Conservation (phyloP, 2,888 invertebrate genomes). For the Eilema griseolum region DNA sequence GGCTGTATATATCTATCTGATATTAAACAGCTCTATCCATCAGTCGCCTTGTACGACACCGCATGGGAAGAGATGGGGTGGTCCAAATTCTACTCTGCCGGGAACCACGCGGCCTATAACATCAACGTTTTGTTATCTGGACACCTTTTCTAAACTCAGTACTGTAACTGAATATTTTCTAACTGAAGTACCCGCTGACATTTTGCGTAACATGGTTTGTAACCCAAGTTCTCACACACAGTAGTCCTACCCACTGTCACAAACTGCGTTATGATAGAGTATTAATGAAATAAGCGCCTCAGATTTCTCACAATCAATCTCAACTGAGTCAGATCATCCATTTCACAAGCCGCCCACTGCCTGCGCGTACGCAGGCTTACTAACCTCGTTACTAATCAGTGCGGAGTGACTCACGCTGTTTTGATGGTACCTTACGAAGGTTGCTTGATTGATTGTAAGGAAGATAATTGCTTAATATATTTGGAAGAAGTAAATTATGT, state of each 20-base stretch:
- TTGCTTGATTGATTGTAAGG: slow-evolving; percentile 22
- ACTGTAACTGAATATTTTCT: neutral
- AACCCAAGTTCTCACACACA: neutral
- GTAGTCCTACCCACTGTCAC: neutral
- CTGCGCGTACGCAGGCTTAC: slow-evolving; percentile 34
- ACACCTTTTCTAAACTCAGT: too few relatives aligned
- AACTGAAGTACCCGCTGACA: neutral
- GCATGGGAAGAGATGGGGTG: too few relatives aligned
- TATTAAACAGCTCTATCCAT: too few relatives aligned
- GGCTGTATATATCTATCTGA: too few relatives aligned
- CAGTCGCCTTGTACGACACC: too few relatives aligned
- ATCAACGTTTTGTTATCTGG: too few relatives aligned
- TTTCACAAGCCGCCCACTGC: slow-evolving; percentile 51
- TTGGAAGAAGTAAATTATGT: slow-evolving; percentile 6
- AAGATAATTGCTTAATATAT: slow-evolving; percentile 11
- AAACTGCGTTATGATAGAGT: neutral
- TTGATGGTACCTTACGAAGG: slow-evolving; percentile 23
- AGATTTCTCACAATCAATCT: slow-evolving; percentile 41
- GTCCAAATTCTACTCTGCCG: too few relatives aligned
- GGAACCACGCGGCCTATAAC: too few relatives aligned
- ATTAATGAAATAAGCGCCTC: slow-evolving; percentile 20
- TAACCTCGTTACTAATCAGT: slow-evolving; percentile 45
- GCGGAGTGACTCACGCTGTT: slow-evolving; percentile 36
- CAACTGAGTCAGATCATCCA: slow-evolving; percentile 51
- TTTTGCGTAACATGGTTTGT: neutral